A percentile compares a stretch with the other conserved stretches of the same genome.
These are phyloP conservation scores for Tinea semifulvella DNA, from an alignment of 2,888 invertebrate genomes.

Conservation along the genomic window DNA sequence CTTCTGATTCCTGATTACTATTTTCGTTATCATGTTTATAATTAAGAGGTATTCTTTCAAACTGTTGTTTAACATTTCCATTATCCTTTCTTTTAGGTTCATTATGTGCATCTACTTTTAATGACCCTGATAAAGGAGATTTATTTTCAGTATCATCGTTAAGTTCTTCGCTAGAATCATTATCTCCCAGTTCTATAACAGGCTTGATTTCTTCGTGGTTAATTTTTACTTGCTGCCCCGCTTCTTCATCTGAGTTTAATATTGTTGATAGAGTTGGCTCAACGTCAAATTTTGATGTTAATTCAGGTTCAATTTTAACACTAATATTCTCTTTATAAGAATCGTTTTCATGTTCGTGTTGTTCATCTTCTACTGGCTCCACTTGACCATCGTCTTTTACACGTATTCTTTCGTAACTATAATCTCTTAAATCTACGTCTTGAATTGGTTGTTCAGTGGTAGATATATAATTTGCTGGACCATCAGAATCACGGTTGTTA, in stretches of 20 bases:
- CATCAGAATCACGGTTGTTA: background rate
- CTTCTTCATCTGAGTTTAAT: background rate
- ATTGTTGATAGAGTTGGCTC: constrained; percentile 14
- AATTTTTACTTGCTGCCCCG: constrained; percentile 20
- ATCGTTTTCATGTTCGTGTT: constrained; percentile 25
- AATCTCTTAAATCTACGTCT: constrained; percentile 37
- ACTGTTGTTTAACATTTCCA: constrained; percentile 46
- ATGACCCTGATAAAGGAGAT: background rate
- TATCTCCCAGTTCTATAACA: constrained; percentile 46
- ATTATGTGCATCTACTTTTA: background rate
- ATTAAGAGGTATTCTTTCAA: constrained; percentile 55
- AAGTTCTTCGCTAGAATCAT: constrained; percentile 30
- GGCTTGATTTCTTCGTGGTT: constrained; percentile 51
- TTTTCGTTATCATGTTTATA: constrained; percentile 40
- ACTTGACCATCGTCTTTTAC: constrained; percentile 33
- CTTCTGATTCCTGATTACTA: constrained; percentile 17
- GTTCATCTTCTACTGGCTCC: constrained; percentile 27
- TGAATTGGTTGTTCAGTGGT: constrained; percentile 21
- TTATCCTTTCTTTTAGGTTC: constrained; percentile 19
- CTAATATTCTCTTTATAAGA: constrained; percentile 14
- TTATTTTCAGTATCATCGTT: background rate
- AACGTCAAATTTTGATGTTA: constrained; percentile 7
- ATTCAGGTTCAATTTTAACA: background rate
- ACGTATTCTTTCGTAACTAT: constrained; percentile 37
- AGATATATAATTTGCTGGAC: background rate